Percentiles rank a stretch among this genome's conserved stretches.
These are phyloP conservation scores for Ephestia elutella DNA, from an alignment of 1,140 invertebrate species.

Conservation along the genomic window DNA sequence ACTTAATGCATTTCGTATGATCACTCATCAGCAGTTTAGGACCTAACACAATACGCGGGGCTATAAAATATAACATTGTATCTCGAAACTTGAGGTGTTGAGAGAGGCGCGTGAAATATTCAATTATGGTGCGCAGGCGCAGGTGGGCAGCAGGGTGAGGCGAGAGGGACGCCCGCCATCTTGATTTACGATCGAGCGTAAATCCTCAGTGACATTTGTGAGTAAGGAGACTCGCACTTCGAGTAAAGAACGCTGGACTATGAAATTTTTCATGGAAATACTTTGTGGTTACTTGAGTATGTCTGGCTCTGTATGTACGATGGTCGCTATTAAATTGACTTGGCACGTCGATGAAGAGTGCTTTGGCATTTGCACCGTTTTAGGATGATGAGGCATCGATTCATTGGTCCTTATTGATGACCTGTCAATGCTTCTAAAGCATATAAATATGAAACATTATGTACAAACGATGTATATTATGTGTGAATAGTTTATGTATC, in stretches of 20 bases:
- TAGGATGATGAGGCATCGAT: neutral
- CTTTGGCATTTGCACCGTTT: neutral
- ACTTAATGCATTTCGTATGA: conserved; percentile 67
- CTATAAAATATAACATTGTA: conserved; percentile 70
- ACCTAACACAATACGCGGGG: conserved; percentile 67
- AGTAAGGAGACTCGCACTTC: conserved; percentile 42
- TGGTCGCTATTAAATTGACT: conserved; percentile 2
- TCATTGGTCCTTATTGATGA: conserved; percentile 6
- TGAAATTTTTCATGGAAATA: conserved; percentile 57
- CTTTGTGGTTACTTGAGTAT: conserved; percentile 34
- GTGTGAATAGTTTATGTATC: conserved; percentile 15
- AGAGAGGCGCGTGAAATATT: conserved; percentile 70
- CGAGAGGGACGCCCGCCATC: conserved; percentile 46
- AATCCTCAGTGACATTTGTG: conserved; percentile 71
- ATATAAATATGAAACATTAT: conserved; percentile 23
- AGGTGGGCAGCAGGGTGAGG: conserved; percentile 40
- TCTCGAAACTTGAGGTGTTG: conserved; percentile 64
- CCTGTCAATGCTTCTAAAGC: conserved; percentile 17
- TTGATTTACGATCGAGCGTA: conserved; percentile 71
- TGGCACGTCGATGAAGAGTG: neutral
- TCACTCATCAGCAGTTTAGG: conserved; percentile 72
- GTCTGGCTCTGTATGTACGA: conserved; percentile 12
- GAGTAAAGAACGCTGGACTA: conserved; percentile 34
- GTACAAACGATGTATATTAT: conserved; percentile 6
- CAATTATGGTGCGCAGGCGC: conserved; percentile 69